Conservation (phyloP, 2,888 invertebrate genomes). For the Xestobium rufovillosum region DNA sequence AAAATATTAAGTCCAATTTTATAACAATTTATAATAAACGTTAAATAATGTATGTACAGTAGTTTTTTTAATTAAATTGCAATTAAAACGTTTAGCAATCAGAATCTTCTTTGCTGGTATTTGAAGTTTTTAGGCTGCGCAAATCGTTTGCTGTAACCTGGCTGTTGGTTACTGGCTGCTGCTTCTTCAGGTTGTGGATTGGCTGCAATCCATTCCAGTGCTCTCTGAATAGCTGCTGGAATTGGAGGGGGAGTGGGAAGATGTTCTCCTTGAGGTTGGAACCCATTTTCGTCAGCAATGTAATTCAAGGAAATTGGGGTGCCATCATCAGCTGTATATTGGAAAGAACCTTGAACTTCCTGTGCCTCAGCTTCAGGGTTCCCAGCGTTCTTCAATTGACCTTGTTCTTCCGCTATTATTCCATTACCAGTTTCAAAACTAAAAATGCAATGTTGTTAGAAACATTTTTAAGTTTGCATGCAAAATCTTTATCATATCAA, state of each 20-base stretch:
- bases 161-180: constrained; percentile 32
- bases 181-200: constrained; percentile 37
- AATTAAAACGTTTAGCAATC: no score
- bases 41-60: no score
- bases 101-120: no score
- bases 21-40: no score
- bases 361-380: constrained; percentile 33
- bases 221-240: constrained; percentile 63
- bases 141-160: constrained; percentile 15
- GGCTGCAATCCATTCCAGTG: constrained; percentile 56
- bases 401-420: constrained; percentile 59
- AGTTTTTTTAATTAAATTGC: no score
- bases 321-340: constrained; percentile 62
- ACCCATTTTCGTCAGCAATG: constrained; percentile 64
- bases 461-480: no score
- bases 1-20: no score
- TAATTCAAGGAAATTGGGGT: constrained; percentile 55
- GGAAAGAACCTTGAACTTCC: constrained; percentile 56
- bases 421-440: constrained; percentile 69
- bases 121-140: no score
- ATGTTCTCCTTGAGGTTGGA: constrained; percentile 64
- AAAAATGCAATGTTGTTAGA: no score
- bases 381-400: constrained; percentile 39
- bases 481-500: no score
- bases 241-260: constrained; percentile 74